Base-by-base conservation (phyloP, 2,113 vertebrate genomes). In the Gymnocephalus cernua region DNA sequence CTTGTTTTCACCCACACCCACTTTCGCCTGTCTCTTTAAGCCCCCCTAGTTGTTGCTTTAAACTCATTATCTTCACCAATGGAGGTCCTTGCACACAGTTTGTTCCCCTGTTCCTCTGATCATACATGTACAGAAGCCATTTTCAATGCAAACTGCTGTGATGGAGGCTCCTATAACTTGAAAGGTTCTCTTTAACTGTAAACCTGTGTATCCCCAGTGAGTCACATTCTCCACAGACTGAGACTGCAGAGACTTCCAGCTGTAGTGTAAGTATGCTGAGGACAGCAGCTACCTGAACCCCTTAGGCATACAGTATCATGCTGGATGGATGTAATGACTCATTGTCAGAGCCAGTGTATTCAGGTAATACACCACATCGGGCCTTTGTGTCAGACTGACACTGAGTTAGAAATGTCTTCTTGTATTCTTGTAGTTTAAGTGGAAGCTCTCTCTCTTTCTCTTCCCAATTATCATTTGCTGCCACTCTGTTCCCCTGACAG, bases 401-500 rank as follows among this genome's bases (percentile, higher is more conserved):
- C 74, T 3, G 32, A 63, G 23, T 77, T 78, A 14, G 70, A 85
- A 82, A 84, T 77, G 53, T 79, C 71, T 86, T 70, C 64, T 86
- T 67, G 77, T 79, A 79, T 91, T 85, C 74, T 69, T 32, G 6
- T 56, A 59, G 70, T 76, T 66, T 79, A 70, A 89, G 79, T 62
- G 54, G 69, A 77, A 63, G 27, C 44, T 66, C 59, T 70, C 29
- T 54, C 44, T 54, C 16, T 0, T 27, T 44, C n/a, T 3, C 32
- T 41, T 3, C 38, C 83, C 69, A 87, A 82, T 93, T 89, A 87
- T 15, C 7, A 57, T 64, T 75, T 58, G 72, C 80, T 68, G 67
- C 80, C 18, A 4, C 71, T 67, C 38, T 53, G 74, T 32, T 86
- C 86, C 88, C 80, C 69, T 79, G 84, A 87, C 77, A 88, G 63